phyloP scores from a whole-genome alignment of 2,113 vertebrate genomes.

The Ceratotherium simum region DNA sequence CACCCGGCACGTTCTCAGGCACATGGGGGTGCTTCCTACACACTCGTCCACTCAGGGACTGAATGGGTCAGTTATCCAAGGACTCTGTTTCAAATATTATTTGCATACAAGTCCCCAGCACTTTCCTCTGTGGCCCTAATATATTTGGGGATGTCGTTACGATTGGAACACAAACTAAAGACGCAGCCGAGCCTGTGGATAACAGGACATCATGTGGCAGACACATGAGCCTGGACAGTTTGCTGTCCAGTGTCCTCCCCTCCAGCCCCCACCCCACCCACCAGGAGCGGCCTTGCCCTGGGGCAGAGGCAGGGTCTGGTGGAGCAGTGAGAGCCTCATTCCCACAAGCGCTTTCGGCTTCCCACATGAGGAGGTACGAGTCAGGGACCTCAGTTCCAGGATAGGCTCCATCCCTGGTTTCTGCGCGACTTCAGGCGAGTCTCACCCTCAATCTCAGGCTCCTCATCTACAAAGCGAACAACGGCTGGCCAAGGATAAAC shows the following conservation, averaged over 20 bases:
- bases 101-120: no score
- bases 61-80: neutral
- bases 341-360: no score
- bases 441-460: neutral
- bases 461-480: no score
- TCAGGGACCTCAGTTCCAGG: neutral
- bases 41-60: neutral
- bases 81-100: no score
- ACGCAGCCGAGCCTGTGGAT: neutral
- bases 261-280: neutral
- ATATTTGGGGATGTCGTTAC: neutral
- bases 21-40: neutral
- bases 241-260: neutral
- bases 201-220: neutral
- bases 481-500: accelerated
- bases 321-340: no score
- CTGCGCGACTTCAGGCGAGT: neutral
- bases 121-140: neutral
- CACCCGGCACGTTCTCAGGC: neutral
- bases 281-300: neutral
- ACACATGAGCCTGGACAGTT: neutral
- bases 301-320: neutral
- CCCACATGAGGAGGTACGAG: neutral
- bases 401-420: neutral
- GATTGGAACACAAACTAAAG: neutral